Evolutionary conservation across 2,888 invertebrate genomes (phyloP).

Genomic region (Drosophila maculinotata): DNA sequence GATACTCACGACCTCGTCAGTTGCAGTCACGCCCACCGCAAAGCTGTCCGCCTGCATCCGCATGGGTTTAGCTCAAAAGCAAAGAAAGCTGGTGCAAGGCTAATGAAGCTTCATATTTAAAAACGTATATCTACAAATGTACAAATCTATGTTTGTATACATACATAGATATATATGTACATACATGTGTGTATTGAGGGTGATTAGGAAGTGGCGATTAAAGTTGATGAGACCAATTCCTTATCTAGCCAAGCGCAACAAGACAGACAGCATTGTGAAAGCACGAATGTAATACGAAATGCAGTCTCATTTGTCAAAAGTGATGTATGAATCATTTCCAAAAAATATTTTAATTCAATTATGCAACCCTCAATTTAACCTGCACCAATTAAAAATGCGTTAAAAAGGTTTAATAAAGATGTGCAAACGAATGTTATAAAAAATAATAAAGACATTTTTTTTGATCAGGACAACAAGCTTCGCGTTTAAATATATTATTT

Average conservation of each 20-base stretch:
- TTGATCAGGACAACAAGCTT: neutral
- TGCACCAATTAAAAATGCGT: neutral
- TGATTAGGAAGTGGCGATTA: constrained; percentile 29
- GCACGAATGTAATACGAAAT: constrained; percentile 19
- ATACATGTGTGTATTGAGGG: neutral
- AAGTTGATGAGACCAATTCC: constrained; percentile 25
- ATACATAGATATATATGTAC: neutral
- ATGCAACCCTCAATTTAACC: neutral
- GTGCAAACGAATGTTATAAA: neutral
- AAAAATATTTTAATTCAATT: constrained; percentile 6
- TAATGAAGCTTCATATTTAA: constrained; percentile 45
- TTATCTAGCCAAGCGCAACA: constrained; percentile 3
- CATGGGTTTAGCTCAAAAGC: constrained; percentile 20
- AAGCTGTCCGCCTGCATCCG: constrained; percentile 60
- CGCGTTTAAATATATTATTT: neutral
- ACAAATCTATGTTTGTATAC: constrained; percentile 6
- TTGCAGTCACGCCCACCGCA: constrained; percentile 57
- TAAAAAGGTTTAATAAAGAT: neutral
- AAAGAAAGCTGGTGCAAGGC: constrained; percentile 45
- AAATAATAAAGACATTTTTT: neutral
- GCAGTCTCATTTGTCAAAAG: constrained; percentile 2
- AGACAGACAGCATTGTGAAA: constrained; percentile 22
- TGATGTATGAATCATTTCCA: neutral
- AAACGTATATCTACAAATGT: constrained; percentile 2
- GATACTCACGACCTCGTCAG: constrained; percentile 75